Evolutionary conservation across 2,797 vertebrate genomes (phyloP), one percentile per base, ranked within the genome.

Genomic region (Mormyrus proboscirostris): DNA sequence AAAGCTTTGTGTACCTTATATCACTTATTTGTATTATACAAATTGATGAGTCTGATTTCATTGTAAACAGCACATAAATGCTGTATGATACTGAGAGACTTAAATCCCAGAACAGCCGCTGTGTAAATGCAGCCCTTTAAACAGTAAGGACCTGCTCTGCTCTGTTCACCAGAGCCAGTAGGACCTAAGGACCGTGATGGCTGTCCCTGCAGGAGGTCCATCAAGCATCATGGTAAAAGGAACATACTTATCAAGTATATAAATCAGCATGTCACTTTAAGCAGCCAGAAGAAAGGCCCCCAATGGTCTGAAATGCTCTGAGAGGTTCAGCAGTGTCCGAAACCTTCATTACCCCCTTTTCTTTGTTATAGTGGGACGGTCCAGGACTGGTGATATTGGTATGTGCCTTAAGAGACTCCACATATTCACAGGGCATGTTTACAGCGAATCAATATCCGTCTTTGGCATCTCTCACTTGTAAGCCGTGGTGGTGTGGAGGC

Each of bases 401-500:
- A 87, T 4, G 4, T 33, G 85, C 85, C 33, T 33, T 87, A 59
- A 22, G 7, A 44, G 86, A 44, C 33, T 10, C 16, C n/a, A 62
- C 8, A 1, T 87, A 44, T 62, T 59, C 53, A 59, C 38, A 44
- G 57, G 14, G 53, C 55, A 33, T 86, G 50, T 53, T 86, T 86
- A 51, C 49, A 14, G 22, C 6, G 19, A 19, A 33, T 53, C 4
- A 50, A 86, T 44, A 87, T 25, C 5, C 25, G 50, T 79, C 47
- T 73, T 41, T 89, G 76, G 0, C 12, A 49, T 90, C 41, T 86
- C 89, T 92, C 38, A 83, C 90, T 90, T 59, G 84, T 73, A 59
- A 12, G 5, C 69, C 91, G 90, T 0, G 0, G 79, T 69, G 88
- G 86, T 44, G 88, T 65, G 41, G 5, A 92, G 89, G 55, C 91